Percentiles rank a stretch among this genome's conserved stretches.
phyloP scores from a whole-genome alignment of 1,140 invertebrate species.

The Aporrectodea caliginosa region DNA sequence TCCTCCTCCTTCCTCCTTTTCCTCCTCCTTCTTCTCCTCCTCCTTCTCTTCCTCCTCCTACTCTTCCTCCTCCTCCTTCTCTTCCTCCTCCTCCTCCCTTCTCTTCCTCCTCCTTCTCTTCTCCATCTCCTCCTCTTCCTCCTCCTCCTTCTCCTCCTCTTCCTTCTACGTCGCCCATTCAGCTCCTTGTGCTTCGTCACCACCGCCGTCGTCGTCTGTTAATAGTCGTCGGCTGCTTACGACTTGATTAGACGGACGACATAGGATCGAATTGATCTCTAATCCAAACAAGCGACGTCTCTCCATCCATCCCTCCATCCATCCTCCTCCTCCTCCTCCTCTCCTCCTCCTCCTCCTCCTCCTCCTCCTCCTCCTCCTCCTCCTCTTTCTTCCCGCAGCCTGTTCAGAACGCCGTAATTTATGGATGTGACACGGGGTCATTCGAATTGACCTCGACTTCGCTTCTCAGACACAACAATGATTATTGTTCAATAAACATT shows the following conservation, averaged over 20 bases:
- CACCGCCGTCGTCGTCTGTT: neutral
- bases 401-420: no score
- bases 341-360: neutral
- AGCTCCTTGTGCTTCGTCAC: conserved; percentile 4
- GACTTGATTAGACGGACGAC: no score
- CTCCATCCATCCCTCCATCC: neutral
- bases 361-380: neutral
- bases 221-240: no score
- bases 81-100: neutral
- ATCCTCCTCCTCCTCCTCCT: no score
- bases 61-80: neutral
- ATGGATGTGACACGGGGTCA: no score
- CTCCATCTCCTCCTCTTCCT: conserved; percentile 10
- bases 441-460: no score
- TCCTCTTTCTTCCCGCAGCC: neutral
- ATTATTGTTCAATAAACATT: no score
- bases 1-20: neutral
- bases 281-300: neutral
- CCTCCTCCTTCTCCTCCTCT: neutral
- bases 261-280: no score
- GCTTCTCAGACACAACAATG: no score
- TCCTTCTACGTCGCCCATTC: neutral
- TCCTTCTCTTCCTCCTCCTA: neutral
- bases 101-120: neutral
- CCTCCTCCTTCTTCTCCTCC: neutral